These are phyloP conservation scores for Drosophila tripunctata DNA, from an alignment of 2,888 invertebrate genomes.

Conservation along the genomic window DNA sequence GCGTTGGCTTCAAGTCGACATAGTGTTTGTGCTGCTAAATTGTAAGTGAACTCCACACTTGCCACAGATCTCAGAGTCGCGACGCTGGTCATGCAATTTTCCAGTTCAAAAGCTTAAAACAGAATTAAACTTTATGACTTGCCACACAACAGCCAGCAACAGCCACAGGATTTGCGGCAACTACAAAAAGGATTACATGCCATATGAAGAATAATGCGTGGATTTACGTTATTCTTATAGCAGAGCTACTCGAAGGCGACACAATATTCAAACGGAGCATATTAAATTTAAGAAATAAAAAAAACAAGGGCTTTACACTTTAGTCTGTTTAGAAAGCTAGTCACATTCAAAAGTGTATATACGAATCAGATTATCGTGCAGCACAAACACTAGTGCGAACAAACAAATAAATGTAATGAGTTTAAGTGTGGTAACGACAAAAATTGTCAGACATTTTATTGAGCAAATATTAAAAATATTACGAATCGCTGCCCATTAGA, in stretches of 20 bases:
- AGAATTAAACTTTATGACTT: constrained; percentile 79
- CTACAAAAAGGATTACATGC: constrained; percentile 75
- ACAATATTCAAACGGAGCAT: neutral
- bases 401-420: constrained; percentile 76
- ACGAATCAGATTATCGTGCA: constrained; percentile 41
- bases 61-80: constrained; percentile 33
- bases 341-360: too few species aligned
- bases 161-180: constrained; percentile 72
- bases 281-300: neutral
- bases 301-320: neutral
- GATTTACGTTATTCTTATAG: constrained; percentile 52
- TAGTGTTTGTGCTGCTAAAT: constrained; percentile 41
- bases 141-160: constrained; percentile 42
- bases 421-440: constrained; percentile 69
- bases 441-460: constrained; percentile 78
- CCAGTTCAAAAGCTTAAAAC: constrained; percentile 81
- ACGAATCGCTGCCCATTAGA: constrained; percentile 76
- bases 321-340: too few species aligned
- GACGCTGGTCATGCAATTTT: constrained; percentile 67
- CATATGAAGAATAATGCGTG: constrained; percentile 74
- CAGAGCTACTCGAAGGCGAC: constrained; percentile 3
- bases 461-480: constrained; percentile 80
- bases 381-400: constrained; percentile 36
- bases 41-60: constrained; percentile 50
- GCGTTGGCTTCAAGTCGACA: constrained; percentile 25